Evolutionary conservation across 1,140 invertebrate species (phyloP), one percentile per base, ranked within the genome.

Genomic region (Xylocopa sonorina): DNA sequence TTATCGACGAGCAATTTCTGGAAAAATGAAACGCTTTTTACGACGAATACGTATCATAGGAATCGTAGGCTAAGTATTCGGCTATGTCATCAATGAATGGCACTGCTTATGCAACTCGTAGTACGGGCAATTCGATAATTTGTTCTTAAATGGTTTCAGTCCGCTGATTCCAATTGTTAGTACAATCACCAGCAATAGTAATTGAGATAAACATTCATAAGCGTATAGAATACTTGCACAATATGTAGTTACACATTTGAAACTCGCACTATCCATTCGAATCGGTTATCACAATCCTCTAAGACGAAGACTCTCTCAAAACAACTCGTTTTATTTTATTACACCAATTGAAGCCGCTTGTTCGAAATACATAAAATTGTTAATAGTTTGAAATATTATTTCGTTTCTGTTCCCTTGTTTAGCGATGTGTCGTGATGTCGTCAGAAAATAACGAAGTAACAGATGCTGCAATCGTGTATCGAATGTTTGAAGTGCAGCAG

Each of bases 81-180:
- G 51, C 50, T 68, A 51, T 58, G 14, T 34, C 60, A 50, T 32
- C 50, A 38, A 38, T 34, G 38, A 62, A 58, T 29, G 27, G 57
- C 27, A 46, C 53, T 21, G 72, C 82, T 76, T 84, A 12, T 73
- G 78, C 55, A 81, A 83, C 41, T 73, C 32, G 51, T 76, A 80
- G 46, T 38, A 12, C n/a, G 46, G 64, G 57, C 14, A 43, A 64
- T 9, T 29, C 57, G 29, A 34, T 68, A 64, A 74, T 73, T 82
- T 41, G 50, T 74, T 64, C 24, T 32, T 74, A 78, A 78, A 55
- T 34, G 24, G 24, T 24, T 66, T 67, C 53, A 51, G n/a, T 63
- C 46, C 6, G 29, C 32, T 16, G 60, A 82, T 82, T 72, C 41
- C 24, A 69, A 74, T 68, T 79, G 57, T 50, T 63, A 58, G 48